Evolutionary conservation across 1,140 invertebrate species (phyloP), one percentile per base, ranked within the genome.

Genomic region (Cephus cinctus): DNA sequence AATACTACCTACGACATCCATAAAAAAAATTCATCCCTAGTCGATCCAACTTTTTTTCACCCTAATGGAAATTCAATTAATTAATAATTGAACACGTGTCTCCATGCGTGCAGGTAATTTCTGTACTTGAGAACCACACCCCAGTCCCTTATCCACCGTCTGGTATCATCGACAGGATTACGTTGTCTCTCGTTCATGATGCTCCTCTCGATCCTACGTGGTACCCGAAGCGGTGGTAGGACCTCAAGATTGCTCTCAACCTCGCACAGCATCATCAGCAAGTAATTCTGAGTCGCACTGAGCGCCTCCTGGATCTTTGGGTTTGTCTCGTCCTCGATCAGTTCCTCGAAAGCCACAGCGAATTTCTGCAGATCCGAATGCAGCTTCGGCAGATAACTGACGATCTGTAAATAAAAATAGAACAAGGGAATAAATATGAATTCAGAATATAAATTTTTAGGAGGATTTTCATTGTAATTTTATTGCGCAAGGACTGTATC

Each of bases 331-430:
- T 77, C 76, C 14, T 64, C 45, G 8, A 71, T 40, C 34, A 78
- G 19, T 21, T 77, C 59, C 22, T 78, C 75, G 11, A 78, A 67
- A 0, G 76, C 76, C 0, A 78, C 67, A 0, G 75, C 69, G 45
- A 78, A 78, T 42, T 76, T 77, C 41, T 78, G 77, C 0, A 78
- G 56, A 12, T 79, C 73, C 43, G 57, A 42, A 27, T 78, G 68
- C 14, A 79, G 16, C 30, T 71, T 71, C 5, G 77, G 75, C 4
- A 76, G 55, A 21, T 73, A 55, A 32, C 61, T 56, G 1, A 54
- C 54, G 21, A 77, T 67, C 77, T 78, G 66, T 0, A 67, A 68
- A 2, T 43, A 25, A 50, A 39, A 40, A 6, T 30, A 20, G 32
- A 35, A 35, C n/a, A n/a, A n/a, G n/a, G n/a, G n/a, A n/a, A n/a